Percentiles rank a stretch among this genome's conserved stretches.
These are phyloP conservation scores for Coleophora deauratella DNA, from an alignment of 2,888 invertebrate genomes.

Conservation along the genomic window DNA sequence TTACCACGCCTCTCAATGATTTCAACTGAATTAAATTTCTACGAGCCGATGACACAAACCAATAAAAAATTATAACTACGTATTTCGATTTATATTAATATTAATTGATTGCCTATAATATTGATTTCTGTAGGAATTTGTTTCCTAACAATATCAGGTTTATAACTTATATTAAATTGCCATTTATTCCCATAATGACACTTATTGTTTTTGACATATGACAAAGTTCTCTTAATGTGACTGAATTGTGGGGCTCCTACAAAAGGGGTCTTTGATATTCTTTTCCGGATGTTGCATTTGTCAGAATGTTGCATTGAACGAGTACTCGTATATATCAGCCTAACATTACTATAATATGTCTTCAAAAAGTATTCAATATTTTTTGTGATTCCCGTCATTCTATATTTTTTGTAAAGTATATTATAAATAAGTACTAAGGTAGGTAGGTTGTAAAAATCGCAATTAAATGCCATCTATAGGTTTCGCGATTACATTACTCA, in stretches of 20 bases:
- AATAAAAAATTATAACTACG: constrained; percentile 9
- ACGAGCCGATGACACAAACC: constrained; percentile 35
- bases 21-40: constrained; percentile 43
- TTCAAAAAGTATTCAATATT: no score
- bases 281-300: constrained; percentile 63
- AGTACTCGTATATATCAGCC: background rate
- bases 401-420: no score
- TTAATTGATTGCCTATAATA: background rate
- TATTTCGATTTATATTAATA: background rate
- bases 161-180: no score
- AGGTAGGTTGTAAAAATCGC: no score
- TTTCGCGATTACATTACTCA: no score
- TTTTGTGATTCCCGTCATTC: no score
- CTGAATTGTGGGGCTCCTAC: constrained; percentile 43
- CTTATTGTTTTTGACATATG: constrained; percentile 46
- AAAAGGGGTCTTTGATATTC: constrained; percentile 54
- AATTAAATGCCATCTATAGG: no score
- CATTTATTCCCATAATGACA: constrained; percentile 6
- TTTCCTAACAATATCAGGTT: no score
- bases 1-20: constrained; percentile 29
- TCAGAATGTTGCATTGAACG: constrained; percentile 31
- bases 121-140: no score
- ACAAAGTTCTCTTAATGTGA: constrained; percentile 49
- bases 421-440: no score
- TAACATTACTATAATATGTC: no score